Base-by-base conservation (phyloP, 2,888 invertebrate genomes). In the Caenorhabditis uteleia region DNA sequence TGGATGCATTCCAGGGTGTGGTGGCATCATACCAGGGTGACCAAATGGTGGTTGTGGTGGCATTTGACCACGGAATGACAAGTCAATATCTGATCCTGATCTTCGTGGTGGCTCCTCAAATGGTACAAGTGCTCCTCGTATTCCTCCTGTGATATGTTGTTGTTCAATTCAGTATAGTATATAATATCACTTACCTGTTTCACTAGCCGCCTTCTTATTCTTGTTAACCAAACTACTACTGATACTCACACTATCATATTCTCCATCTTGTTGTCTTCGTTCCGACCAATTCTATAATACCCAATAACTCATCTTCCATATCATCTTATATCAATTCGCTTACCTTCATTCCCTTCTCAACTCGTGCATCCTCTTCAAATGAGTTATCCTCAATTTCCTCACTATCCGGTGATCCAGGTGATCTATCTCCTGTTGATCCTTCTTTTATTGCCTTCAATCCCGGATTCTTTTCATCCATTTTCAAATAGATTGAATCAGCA, bases 401-500 rank as follows among this genome's bases (percentile, higher is more conserved):
- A 36, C 61, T 61, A 44, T 65, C 55, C 21, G 64, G 70, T 21
- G 59, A 73, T 50, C 36, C 65, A 8, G 65, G 69, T 3, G 61
- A 65, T 20, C 64, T 49, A 2, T 70, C 71, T 14, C 69, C 72
- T 1, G 61, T 65, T 2, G 61, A 59, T 7, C 68, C 66, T 36
- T 69, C 68, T 43, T 70, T 68, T 31, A 70, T 73, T 12, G 70
- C 72, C 55, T 71, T 73, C 20, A 75, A 42, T 14, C 77, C 77
- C 14, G 76, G 77, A 43, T 71, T 65, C 40, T 77, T 70, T 12
- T 79, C 80, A 38, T 79, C 80, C 75, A 80, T 76, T 44, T 70
- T 68, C 42, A 79, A 36, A 42, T 93, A 93, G 72, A 92, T 92
- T 77, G 92, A 92, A 85, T 95, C 95, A 0, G 94, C 94, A 85